These are phyloP conservation scores for Dolichallabes microphthalmus DNA, from an alignment of 2,113 vertebrate species.

Conservation along the genomic window DNA sequence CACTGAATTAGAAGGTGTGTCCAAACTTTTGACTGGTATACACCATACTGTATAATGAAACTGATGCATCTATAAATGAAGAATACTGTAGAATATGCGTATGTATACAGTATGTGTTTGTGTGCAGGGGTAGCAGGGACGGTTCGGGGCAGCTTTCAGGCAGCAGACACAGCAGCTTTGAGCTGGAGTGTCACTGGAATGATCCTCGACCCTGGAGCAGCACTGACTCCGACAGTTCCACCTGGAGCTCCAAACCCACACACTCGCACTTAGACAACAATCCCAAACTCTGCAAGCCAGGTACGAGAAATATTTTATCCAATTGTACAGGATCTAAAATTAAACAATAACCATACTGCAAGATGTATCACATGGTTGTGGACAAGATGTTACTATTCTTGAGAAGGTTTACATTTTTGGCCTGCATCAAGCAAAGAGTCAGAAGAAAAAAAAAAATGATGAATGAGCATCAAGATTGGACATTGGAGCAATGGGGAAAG, in stretches of 20 bases:
- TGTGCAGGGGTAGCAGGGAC: constrained; percentile 82
- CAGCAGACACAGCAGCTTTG: constrained; percentile 91
- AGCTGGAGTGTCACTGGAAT: constrained; percentile 82
- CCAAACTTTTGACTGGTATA: too few species aligned
- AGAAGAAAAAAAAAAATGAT: too few species aligned
- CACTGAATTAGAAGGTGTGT: too few species aligned
- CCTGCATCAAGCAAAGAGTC: too few species aligned
- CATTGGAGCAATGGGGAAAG: too few species aligned
- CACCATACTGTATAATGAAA: background rate
- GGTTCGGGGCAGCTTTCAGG: constrained; percentile 83
- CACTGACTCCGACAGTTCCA: constrained; percentile 90
- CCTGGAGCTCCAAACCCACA: constrained; percentile 78
- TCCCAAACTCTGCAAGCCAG: constrained; percentile 82
- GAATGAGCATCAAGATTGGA: too few species aligned
- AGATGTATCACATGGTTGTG: too few species aligned
- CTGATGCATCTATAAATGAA: background rate
- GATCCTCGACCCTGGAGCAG: constrained; percentile 95
- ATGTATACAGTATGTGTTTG: background rate
- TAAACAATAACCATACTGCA: too few species aligned
- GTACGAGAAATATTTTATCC: constrained; percentile 54
- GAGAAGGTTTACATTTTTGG: too few species aligned
- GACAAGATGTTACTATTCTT: too few species aligned
- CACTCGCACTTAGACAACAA: constrained; percentile 77
- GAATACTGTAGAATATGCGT: background rate
- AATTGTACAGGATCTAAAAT: background rate